phyloP scores from a whole-genome alignment of 1,140 invertebrate species.

The Sycophaga agraensis region DNA sequence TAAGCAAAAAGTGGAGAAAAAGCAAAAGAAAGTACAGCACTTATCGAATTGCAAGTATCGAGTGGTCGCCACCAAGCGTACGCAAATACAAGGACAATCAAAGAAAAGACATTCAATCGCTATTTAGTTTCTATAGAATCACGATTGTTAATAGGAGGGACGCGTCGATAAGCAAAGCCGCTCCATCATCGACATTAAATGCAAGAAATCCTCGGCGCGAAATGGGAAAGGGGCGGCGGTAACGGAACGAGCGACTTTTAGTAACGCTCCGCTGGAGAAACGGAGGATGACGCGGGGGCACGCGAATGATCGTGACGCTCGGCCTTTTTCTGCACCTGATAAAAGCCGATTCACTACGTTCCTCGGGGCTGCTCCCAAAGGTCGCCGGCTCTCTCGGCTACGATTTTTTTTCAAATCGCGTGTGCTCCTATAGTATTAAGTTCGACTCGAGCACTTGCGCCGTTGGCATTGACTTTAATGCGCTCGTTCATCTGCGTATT shows the following conservation, averaged over 20 bases:
- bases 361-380: neutral
- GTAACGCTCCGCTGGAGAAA: neutral
- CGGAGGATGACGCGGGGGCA: neutral
- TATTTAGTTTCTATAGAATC: constrained; percentile 9
- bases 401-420: too few species aligned
- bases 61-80: too few species aligned
- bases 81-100: neutral
- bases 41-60: too few species aligned
- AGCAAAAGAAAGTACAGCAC: too few species aligned
- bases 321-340: neutral
- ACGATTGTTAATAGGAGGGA: neutral
- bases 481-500: too few species aligned
- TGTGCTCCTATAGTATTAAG: too few species aligned
- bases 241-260: constrained; percentile 10
- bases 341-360: neutral
- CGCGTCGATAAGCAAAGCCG: neutral
- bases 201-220: neutral
- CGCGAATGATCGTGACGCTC: neutral
- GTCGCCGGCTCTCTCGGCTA: too few species aligned
- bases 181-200: constrained; percentile 18
- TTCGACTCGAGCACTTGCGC: too few species aligned
- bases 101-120: too few species aligned
- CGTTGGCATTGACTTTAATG: too few species aligned
- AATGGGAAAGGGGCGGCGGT: neutral
- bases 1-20: too few species aligned